These are phyloP conservation scores for Cryptoprocta ferox DNA, from an alignment of 2,797 vertebrate species.

Conservation along the genomic window DNA sequence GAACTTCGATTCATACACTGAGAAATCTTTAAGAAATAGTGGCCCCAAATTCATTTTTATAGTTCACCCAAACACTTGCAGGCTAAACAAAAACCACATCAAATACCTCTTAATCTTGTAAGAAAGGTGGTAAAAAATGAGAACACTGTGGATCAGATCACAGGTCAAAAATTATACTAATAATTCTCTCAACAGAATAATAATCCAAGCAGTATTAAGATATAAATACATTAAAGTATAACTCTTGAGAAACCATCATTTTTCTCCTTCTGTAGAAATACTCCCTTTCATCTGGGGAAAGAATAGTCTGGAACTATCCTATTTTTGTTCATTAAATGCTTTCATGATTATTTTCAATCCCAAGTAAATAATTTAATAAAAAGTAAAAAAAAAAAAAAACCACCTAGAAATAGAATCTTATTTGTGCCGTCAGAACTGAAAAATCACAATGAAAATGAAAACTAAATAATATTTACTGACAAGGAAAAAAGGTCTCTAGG, in stretches of 20 bases:
- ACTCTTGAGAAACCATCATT: background rate
- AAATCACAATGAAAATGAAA: constrained; percentile 23
- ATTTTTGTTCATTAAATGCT: constrained; percentile 9
- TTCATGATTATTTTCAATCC: background rate
- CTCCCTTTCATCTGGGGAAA: background rate
- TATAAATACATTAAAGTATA: background rate
- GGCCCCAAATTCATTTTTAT: background rate
- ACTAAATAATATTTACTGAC: background rate
- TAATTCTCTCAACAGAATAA: background rate
- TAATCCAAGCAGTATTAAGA: background rate
- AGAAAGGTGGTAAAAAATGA: background rate
- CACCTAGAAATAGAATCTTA: background rate
- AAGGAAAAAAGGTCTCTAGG: background rate
- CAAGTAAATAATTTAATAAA: background rate
- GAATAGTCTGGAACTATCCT: background rate
- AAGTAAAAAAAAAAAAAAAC: background rate
- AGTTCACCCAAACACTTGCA: background rate
- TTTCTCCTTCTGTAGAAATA: background rate
- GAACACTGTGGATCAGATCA: background rate
- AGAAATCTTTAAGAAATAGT: background rate
- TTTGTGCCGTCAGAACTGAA: background rate
- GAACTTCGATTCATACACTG: background rate
- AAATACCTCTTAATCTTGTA: background rate
- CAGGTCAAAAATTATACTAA: background rate
- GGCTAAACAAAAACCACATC: background rate